phyloP scores from a whole-genome alignment of 2,888 invertebrate species.

The Periphyllus acericola region DNA sequence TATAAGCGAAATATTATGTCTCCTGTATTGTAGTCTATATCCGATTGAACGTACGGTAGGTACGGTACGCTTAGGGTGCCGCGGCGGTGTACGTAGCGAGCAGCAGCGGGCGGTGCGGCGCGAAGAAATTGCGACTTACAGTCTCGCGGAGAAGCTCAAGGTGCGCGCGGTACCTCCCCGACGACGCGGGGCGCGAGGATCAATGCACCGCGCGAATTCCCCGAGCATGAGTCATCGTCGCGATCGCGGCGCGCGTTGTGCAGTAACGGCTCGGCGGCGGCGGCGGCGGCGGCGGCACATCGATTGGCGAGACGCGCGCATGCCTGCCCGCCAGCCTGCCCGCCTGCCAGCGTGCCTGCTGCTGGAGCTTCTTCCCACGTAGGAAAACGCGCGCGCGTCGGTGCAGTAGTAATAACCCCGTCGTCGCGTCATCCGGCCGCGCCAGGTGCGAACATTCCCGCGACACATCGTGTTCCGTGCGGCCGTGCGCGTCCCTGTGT shows the following conservation, averaged over 20 bases:
- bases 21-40: no score
- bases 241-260: neutral
- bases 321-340: constrained; percentile 9
- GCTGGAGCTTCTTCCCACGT: constrained; percentile 37
- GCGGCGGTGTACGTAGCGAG: no score
- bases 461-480: no score
- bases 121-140: neutral
- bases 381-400: constrained; percentile 37
- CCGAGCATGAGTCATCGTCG: constrained; percentile 46
- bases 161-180: neutral
- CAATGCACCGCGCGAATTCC: constrained; percentile 49
- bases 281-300: constrained; percentile 28
- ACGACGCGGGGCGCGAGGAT: constrained; percentile 35
- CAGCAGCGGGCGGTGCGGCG: no score
- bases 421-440: neutral
- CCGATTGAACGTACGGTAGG: no score
- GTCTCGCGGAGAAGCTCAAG: neutral
- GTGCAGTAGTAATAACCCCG: constrained; percentile 37
- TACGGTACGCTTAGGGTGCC: no score
- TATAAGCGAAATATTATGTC: no score
- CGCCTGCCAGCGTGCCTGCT: neutral
- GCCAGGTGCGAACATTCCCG: neutral
- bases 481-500: no score
- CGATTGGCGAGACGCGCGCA: constrained; percentile 59
- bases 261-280: no score